These are phyloP conservation scores for Palloptera scutellata DNA, from an alignment of 2,888 invertebrate genomes.

Conservation along the genomic window DNA sequence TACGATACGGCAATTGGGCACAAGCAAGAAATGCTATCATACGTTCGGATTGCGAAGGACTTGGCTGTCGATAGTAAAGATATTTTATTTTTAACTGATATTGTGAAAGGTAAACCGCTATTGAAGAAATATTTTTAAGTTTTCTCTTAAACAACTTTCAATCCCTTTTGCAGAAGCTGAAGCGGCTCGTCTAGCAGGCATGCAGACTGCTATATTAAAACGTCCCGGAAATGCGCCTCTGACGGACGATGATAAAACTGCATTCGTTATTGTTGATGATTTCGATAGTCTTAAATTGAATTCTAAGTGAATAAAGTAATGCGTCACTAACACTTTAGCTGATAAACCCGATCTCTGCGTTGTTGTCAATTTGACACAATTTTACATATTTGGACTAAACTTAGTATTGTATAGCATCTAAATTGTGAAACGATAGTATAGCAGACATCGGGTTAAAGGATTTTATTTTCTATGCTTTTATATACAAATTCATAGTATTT, in stretches of 20 bases:
- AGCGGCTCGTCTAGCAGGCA: constrained; percentile 80
- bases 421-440: too few species aligned
- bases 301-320: constrained; percentile 29
- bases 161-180: constrained; percentile 74
- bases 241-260: constrained; percentile 67
- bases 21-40: constrained; percentile 82
- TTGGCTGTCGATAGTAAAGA: constrained; percentile 70
- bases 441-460: too few species aligned
- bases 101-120: constrained; percentile 72
- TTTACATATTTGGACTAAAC: too few species aligned
- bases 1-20: constrained; percentile 88
- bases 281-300: constrained; percentile 62
- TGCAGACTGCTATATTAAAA: constrained; percentile 74
- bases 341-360: too few species aligned
- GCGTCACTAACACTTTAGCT: background rate
- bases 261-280: constrained; percentile 69
- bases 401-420: too few species aligned
- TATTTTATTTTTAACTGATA: constrained; percentile 87
- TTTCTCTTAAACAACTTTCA: constrained; percentile 10
- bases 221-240: constrained; percentile 83
- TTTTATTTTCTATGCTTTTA: too few species aligned
- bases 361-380: background rate
- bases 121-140: background rate
- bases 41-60: constrained; percentile 76
- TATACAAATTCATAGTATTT: too few species aligned